Percentiles rank a stretch among this genome's conserved stretches.
Conservation (phyloP, 2,888 invertebrate species). For the Pyrrhia umbra region DNA sequence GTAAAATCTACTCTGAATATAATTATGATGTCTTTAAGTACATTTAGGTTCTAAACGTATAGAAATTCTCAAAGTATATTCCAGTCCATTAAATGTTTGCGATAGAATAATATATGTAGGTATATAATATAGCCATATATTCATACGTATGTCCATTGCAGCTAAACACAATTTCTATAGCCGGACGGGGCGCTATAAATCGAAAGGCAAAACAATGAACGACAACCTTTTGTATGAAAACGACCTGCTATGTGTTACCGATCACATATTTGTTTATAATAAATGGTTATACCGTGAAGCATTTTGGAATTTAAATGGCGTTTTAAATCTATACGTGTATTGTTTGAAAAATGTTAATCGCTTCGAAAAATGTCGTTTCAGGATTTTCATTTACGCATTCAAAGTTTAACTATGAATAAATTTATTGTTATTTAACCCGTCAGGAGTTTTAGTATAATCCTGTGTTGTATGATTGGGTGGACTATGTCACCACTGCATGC, state of each 20-base stretch:
- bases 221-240: slow-evolving; percentile 77
- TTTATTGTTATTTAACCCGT: slow-evolving; percentile 9
- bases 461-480: neutral
- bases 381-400: slow-evolving; percentile 16
- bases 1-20: too few relatives aligned
- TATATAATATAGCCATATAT: neutral
- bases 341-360: slow-evolving; percentile 53
- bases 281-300: slow-evolving; percentile 54
- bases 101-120: neutral
- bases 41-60: neutral
- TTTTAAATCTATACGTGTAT: slow-evolving; percentile 47
- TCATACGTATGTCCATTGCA: slow-evolving; percentile 25
- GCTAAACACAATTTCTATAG: slow-evolving; percentile 50
- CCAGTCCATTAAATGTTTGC: neutral
- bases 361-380: slow-evolving; percentile 27
- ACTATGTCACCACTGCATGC: neutral
- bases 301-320: slow-evolving; percentile 58
- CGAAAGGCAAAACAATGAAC: slow-evolving; percentile 74
- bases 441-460: neutral
- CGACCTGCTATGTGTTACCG: slow-evolving; percentile 77
- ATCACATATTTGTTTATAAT: slow-evolving; percentile 76
- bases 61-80: neutral
- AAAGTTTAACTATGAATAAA: slow-evolving; percentile 9
- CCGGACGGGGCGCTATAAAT: slow-evolving; percentile 73
- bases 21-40: too few relatives aligned